phyloP scores from a whole-genome alignment of 1,140 invertebrate species.

The Bombus picipes region DNA sequence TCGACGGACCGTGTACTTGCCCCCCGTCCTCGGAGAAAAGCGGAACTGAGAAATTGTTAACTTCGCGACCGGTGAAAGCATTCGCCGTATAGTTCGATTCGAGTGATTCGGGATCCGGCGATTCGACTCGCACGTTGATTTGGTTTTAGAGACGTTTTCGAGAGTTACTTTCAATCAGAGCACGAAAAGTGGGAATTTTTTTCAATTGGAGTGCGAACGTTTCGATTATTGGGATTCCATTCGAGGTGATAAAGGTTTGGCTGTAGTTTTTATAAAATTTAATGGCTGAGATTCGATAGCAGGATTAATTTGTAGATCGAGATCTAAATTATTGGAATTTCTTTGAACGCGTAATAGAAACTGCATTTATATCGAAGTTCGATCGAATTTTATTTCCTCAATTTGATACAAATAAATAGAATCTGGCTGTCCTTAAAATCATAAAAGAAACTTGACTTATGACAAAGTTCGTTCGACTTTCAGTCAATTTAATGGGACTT shows the following conservation, averaged over 20 bases:
- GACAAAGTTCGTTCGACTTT: not conserved
- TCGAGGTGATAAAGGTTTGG: not conserved
- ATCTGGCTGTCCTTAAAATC: not conserved
- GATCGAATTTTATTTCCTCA: not conserved
- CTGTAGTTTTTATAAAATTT: not conserved
- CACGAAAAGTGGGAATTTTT: not conserved
- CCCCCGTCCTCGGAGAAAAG: not conserved
- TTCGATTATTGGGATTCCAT: not conserved
- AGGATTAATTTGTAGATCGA: not conserved
- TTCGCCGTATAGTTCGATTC: not conserved
- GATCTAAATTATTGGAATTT: not conserved
- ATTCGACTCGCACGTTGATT: not conserved
- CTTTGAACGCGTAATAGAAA: not conserved
- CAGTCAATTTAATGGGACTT: too few species aligned
- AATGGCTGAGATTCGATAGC: not conserved
- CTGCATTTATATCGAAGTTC: not conserved
- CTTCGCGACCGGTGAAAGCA: constrained; percentile 39
- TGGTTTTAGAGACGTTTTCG: not conserved
- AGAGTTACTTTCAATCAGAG: not conserved
- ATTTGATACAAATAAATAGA: not conserved
- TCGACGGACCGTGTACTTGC: not conserved
- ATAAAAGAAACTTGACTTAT: not conserved
- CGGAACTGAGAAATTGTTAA: constrained; percentile 27
- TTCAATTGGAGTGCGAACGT: not conserved
- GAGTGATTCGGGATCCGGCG: not conserved